Evolutionary conservation across 2,113 vertebrate genomes (phyloP).

Genomic region (Prinia subflava): DNA sequence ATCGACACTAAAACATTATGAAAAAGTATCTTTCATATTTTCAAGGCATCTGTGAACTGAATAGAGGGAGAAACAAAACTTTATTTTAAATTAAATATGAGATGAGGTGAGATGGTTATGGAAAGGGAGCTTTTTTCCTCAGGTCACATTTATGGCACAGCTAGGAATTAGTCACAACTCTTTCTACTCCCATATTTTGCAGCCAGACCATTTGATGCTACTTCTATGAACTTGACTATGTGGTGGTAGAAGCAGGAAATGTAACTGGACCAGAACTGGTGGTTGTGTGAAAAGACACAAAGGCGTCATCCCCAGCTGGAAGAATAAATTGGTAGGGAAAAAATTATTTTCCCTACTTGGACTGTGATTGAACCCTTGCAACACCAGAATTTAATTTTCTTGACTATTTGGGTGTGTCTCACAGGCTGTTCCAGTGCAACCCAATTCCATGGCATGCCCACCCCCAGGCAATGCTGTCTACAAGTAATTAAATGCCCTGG

Average conservation of each 20-base stretch:
- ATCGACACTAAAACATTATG: neutral
- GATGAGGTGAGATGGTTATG: neutral
- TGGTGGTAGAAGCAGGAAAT: neutral
- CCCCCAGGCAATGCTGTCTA: neutral
- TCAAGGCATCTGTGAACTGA: neutral
- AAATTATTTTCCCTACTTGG: neutral
- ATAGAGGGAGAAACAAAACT: neutral
- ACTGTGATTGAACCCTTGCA: neutral
- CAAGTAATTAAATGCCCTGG: constrained; percentile 34
- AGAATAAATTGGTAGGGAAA: neutral
- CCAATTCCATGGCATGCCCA: neutral
- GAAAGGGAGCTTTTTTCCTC: neutral
- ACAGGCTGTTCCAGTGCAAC: neutral
- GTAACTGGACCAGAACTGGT: neutral
- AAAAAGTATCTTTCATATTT: neutral
- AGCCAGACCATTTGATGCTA: neutral
- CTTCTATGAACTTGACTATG: accelerated
- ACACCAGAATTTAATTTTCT: constrained; percentile 15
- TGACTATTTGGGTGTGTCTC: constrained; percentile 9
- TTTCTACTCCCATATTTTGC: neutral
- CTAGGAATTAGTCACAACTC: neutral
- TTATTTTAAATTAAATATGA: neutral
- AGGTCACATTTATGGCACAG: neutral
- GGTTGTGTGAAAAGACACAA: neutral
- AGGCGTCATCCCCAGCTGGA: neutral